Evolutionary conservation across 2,797 vertebrate species (phyloP).

Genomic region (Semotilus atromaculatus): DNA sequence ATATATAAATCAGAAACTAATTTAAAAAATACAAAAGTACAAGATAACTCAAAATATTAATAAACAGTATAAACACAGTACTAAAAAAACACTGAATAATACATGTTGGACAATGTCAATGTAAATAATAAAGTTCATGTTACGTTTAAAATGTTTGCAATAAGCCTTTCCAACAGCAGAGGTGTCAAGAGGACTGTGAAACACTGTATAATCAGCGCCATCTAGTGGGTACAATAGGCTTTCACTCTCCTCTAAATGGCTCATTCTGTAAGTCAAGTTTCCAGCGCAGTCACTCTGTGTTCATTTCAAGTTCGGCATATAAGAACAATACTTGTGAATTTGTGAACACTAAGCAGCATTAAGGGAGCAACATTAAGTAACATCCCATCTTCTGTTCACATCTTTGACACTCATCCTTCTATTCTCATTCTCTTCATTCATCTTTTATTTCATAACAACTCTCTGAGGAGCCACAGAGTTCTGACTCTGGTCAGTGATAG

Average conservation of each 20-base stretch:
- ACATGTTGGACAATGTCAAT: neutral
- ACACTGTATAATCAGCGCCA: neutral
- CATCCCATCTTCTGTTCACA: conserved; percentile 14
- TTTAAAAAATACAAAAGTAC: neutral
- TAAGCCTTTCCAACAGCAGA: neutral
- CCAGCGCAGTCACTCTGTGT: neutral
- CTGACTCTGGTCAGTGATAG: neutral
- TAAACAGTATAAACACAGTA: neutral
- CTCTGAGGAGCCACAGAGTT: neutral
- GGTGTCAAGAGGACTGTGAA: neutral
- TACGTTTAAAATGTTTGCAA: neutral
- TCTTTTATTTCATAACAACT: conserved; percentile 14
- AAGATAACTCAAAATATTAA: neutral
- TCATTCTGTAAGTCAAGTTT: neutral
- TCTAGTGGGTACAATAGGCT: conserved; percentile 17
- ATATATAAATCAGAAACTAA: neutral
- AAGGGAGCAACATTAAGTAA: conserved; percentile 64
- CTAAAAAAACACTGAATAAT: neutral
- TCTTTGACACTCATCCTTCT: conserved; percentile 26
- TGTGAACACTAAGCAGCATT: neutral
- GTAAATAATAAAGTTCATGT: neutral
- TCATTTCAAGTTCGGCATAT: neutral
- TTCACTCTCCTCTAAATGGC: neutral
- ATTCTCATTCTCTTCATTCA: neutral
- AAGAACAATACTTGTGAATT: too few species aligned